phyloP scores from a whole-genome alignment of 2,113 vertebrate genomes.

The Butorides virescens region DNA sequence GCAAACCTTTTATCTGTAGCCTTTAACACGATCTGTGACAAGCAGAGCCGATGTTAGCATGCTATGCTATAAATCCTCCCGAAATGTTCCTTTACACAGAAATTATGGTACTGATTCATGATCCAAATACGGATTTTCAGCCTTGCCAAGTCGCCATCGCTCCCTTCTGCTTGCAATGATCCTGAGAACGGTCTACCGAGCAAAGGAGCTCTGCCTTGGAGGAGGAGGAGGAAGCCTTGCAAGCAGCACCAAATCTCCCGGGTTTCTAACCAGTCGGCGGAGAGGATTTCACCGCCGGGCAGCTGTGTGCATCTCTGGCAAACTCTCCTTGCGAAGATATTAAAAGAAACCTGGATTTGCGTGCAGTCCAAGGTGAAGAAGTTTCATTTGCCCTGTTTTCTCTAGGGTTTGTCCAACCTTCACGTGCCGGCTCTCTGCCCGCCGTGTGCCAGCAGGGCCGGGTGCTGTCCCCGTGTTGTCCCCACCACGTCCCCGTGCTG shows the following conservation, averaged over 20 bases:
- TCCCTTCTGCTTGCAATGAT: neutral
- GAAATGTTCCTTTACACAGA: neutral
- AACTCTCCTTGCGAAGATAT: rapidly evolving
- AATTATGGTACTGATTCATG: neutral
- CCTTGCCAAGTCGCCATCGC: slow-evolving; percentile 23
- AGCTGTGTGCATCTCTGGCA: neutral
- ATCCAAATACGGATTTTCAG: neutral
- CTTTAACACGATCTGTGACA: neutral
- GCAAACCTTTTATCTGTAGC: slow-evolving; percentile 11
- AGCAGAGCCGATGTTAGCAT: neutral
- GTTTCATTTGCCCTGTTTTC: neutral
- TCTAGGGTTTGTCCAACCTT: neutral
- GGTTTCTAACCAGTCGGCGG: neutral
- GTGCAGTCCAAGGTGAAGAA: rapidly evolving
- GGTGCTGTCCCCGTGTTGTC: neutral
- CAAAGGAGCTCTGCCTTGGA: neutral
- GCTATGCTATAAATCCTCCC: neutral
- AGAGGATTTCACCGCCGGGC: neutral
- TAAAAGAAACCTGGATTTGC: neutral
- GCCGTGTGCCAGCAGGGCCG: neutral
- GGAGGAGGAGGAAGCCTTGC: neutral
- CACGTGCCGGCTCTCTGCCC: neutral
- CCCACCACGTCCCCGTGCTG: rapidly evolving
- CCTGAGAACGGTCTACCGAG: neutral
- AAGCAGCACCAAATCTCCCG: neutral